Base-by-base conservation (phyloP, 2,113 vertebrate genomes). In the Ameiurus melas region DNA sequence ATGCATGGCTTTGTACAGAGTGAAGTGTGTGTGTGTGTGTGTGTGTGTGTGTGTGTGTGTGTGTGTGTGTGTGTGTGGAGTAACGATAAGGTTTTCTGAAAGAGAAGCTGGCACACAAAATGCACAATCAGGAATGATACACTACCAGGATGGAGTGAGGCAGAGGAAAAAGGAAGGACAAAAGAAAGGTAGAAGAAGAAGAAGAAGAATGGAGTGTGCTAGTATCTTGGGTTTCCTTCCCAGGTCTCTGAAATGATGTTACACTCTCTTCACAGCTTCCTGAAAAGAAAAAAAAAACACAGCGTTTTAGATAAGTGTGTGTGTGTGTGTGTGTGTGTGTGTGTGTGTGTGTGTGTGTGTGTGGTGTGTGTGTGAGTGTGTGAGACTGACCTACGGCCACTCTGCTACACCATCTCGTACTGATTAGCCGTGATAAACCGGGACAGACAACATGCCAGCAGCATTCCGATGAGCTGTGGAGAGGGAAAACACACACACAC, bases 401-500 rank as follows among this genome's bases (percentile, higher is more conserved):
- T 89, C 93, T 91, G 92, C 97, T 99, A 99, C 94, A 99, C 98
- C 98, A 99, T 99, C 95, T 99, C 98, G 2, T 99, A 99, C 93
- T 99, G 98, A 96, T 99, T 99, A 96, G 98, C 98, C 93, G 98
- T 99, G 95, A 99, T 99, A 96, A 99, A 99, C 94, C 97, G 97
- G 90, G 98, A 99, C 94, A 99, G 97, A 94, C 98, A 99, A 95
- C 98, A 99, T 39, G 98, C 98, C 95, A 99, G 91, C 93, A 99
- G 93, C 98, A 99, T 99, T 93, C 98, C 98, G 17, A 99, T 99
- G 94, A 99, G 93, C 98, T 99, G 93, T 90, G 88, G 10, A 82
- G 53, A 10, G 86, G 88, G 57, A 83, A 12, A 82, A 73, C 53
- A 62, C 47, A 57, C 43, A 87, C 85, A 86, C 88, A 70, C 70